phyloP scores from a whole-genome alignment of 2,797 vertebrate species.

The Eurystomus glaucurus region DNA sequence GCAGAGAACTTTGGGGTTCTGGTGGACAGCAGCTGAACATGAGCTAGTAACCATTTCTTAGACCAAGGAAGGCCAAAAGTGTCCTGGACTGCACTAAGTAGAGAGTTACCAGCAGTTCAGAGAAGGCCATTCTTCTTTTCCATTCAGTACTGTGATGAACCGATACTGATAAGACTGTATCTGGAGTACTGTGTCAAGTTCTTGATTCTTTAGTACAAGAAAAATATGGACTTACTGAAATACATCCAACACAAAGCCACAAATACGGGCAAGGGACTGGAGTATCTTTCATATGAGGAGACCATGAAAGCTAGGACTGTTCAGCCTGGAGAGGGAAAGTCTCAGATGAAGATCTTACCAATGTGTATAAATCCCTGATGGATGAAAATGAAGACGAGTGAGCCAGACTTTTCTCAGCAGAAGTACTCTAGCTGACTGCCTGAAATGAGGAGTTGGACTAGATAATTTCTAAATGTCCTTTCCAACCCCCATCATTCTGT shows the following conservation, averaged over 20 bases:
- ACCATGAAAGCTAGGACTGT: not conserved
- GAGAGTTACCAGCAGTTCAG: not conserved
- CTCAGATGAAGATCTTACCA: too few relatives aligned
- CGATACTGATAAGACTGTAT: not conserved
- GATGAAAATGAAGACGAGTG: not conserved
- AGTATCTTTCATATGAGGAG: accelerated
- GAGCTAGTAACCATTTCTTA: not conserved
- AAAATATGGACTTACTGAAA: too few relatives aligned
- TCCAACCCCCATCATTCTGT: not conserved
- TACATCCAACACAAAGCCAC: not conserved
- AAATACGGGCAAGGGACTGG: not conserved
- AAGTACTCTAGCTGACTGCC: not conserved
- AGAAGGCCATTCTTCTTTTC: not conserved
- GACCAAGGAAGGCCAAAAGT: not conserved
- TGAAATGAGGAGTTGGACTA: not conserved
- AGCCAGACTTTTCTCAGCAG: not conserved
- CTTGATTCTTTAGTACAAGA: too few relatives aligned
- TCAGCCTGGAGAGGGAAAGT: too few relatives aligned
- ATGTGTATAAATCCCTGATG: too few relatives aligned
- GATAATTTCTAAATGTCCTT: not conserved
- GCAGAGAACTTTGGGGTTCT: not conserved
- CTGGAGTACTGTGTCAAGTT: too few relatives aligned
- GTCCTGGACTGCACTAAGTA: not conserved
- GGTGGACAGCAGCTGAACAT: not conserved
- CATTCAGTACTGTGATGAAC: too few relatives aligned